Base-by-base conservation (phyloP, 1,140 invertebrate genomes). In the Steinernema feltiae region DNA sequence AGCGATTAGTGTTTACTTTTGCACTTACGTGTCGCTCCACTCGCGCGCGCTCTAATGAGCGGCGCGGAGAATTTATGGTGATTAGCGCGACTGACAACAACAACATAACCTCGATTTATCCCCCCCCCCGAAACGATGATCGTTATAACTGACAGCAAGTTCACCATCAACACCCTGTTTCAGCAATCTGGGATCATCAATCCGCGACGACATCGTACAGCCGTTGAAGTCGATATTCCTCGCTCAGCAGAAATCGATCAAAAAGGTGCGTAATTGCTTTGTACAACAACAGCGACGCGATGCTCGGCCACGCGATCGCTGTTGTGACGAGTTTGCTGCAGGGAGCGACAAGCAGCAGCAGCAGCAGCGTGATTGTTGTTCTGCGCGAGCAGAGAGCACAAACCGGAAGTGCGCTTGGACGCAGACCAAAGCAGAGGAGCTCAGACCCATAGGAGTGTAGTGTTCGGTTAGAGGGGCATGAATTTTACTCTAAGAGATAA, bases 141-240 rank as follows among this genome's bases (percentile, higher is more conserved):
- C n/a, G n/a, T n/a, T n/a, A n/a, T n/a, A n/a, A n/a, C n/a, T n/a
- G n/a, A n/a, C n/a, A n/a, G n/a, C n/a, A n/a, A n/a, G n/a, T n/a
- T n/a, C n/a, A n/a, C n/a, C n/a, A n/a, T n/a, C n/a, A n/a, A n/a
- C n/a, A n/a, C n/a, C n/a, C n/a, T 78, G 15, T 30, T 78, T 41
- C 77, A 80, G 79, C 72, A 80, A 80, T 48, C 72, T 80, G 2
- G 77, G 78, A 24, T 79, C 79, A 0, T 77, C 79, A 3, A 46
- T 80, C 30, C 70, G 73, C n/a, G 79, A 80, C 32, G 79, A 80
- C 70, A 75, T 80, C 69, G 79, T 80, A 30, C 79, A 80, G 71
- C 79, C 79, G 30, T 71, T 80, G 12, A 48, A 75, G 35, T 74
- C 79, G 3, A 80, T 80, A 46, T 73, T 77, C 29, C 48, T 72